Evolutionary conservation across 2,113 vertebrate species (phyloP), one percentile per base, ranked within the genome.

Genomic region (Trachemys scripta): DNA sequence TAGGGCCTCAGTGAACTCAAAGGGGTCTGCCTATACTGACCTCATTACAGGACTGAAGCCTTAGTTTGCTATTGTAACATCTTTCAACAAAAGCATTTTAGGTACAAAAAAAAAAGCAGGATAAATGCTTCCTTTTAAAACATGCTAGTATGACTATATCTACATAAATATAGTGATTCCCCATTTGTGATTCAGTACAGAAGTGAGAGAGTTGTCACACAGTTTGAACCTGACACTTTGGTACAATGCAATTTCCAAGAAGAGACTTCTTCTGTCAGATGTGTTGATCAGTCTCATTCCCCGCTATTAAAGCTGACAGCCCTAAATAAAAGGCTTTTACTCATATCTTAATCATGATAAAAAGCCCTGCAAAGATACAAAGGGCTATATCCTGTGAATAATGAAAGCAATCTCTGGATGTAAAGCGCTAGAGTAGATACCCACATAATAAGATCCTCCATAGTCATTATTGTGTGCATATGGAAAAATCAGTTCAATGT

Each of bases 281-380:
- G 13, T 81, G 76, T 69, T 94, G 94, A 97, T 96, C 87, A 97
- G 78, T 92, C 89, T 90, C 82, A 53, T 94, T 92, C 87, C 53
- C 56, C 50, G 93, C 85, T 94, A 90, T 92, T 97, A 96, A 80
- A 96, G 75, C 51, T 97, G 97, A 95, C 94, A 96, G 83, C 75
- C 50, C 56, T 96, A 97, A 97, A 97, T 96, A 88, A 97, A 97
- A 96, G 87, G 53, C 91, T 96, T 97, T 96, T 94, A 94, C 49
- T 84, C 78, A 93, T 96, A 95, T 89, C 69, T 94, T 97, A 97
- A 96, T 91, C 42, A 89, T 81, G 87, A 88, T 59, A 93, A 92
- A 95, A 97, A 97, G 0, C 49, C 35, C 59, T 50, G 31, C 47
- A 94, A 84, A 91, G 81, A 85, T 75, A 86, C 0, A 0, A 51